A percentile compares a stretch with the other conserved stretches of the same genome.
These are phyloP conservation scores for Ranitomeya imitator DNA, from an alignment of 2,113 vertebrate genomes.

Conservation along the genomic window DNA sequence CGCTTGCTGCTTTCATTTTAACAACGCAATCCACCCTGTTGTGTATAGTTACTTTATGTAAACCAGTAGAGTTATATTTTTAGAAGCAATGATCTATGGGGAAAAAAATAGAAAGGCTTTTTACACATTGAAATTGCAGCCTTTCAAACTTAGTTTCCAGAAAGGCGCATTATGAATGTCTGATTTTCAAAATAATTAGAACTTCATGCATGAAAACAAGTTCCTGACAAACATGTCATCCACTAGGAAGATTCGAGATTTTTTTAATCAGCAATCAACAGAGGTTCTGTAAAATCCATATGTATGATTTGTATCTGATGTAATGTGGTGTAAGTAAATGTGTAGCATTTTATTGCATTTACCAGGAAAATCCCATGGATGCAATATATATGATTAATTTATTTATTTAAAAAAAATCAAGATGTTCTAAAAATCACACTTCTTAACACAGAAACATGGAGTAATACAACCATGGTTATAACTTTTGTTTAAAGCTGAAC, in stretches of 20 bases:
- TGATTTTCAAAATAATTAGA: conserved; percentile 31
- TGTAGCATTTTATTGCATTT: neutral
- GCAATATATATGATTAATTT: neutral
- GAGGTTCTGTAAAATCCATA: neutral
- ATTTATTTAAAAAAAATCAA: neutral
- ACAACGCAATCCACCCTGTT: conserved; percentile 40
- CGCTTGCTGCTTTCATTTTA: conserved; percentile 55
- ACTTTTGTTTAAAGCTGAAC: neutral
- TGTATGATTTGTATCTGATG: neutral
- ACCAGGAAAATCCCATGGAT: neutral
- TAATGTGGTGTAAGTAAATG: neutral
- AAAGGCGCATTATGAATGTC: conserved; percentile 17
- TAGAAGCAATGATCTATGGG: conserved; percentile 36
- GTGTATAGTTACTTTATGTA: conserved; percentile 52
- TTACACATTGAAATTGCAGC: conserved; percentile 25
- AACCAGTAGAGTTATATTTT: conserved; percentile 45
- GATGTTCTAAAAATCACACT: neutral
- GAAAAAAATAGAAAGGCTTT: conserved; percentile 8
- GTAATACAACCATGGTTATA: neutral
- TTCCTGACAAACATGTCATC: conserved; percentile 21
- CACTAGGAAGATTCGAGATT: neutral
- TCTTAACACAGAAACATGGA: neutral
- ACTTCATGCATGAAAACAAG: conserved; percentile 18
- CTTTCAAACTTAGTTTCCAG: conserved; percentile 15
- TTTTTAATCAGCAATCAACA: conserved; percentile 24